Evolutionary conservation across 2,888 invertebrate genomes (phyloP).

Genomic region (Cecidostiba fungosa): DNA sequence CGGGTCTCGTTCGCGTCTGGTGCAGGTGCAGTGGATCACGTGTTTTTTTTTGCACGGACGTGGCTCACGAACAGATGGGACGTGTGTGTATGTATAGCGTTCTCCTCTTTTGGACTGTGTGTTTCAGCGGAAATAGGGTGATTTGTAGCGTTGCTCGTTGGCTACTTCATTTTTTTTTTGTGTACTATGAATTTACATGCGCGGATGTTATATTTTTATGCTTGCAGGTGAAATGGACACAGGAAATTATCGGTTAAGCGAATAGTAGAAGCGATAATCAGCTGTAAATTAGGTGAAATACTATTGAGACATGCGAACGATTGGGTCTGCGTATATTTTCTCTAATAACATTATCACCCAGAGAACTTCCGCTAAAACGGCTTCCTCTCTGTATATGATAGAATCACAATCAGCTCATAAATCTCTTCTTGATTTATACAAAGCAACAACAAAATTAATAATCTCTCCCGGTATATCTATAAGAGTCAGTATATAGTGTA

Average conservation of each 20-base stretch:
- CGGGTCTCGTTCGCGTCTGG: background rate
- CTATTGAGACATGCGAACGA: background rate
- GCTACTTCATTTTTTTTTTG: background rate
- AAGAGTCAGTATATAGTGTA: background rate
- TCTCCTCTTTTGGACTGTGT: constrained; percentile 1
- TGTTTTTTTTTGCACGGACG: background rate
- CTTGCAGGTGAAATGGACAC: background rate
- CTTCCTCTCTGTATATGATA: background rate
- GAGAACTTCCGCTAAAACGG: background rate
- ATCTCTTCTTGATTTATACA: background rate
- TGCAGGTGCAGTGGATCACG: constrained; percentile 42
- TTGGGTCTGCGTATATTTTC: background rate
- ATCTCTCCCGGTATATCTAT: background rate
- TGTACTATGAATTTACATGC: background rate
- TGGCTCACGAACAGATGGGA: background rate
- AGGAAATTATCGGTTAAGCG: background rate
- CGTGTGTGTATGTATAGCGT: background rate
- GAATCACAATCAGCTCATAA: background rate
- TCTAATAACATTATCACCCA: background rate
- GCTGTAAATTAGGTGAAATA: background rate
- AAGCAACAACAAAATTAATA: constrained; percentile 23
- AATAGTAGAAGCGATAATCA: background rate
- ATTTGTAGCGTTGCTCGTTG: background rate
- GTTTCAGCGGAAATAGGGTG: background rate
- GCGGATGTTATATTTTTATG: background rate